Evolutionary conservation across 2,113 vertebrate species (phyloP).

Genomic region (Elephantulus edwardii): DNA sequence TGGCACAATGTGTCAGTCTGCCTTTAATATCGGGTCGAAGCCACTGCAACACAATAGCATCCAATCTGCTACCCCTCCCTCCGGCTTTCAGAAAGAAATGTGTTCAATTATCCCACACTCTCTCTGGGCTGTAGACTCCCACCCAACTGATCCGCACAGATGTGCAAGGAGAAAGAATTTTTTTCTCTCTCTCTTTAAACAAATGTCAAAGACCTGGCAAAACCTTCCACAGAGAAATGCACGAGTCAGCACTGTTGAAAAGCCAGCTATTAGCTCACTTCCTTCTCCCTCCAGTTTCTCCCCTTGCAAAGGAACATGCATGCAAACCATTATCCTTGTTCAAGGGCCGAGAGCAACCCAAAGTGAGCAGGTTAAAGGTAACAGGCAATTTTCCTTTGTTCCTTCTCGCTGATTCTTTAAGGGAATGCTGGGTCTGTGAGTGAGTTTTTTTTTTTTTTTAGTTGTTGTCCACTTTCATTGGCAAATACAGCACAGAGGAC

Average conservation of each 20-base stretch:
- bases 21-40: background rate
- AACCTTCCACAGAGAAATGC: constrained; percentile 53
- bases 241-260: constrained; percentile 56
- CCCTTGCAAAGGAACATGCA: background rate
- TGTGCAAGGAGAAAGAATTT: constrained; percentile 56
- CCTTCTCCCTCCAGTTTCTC: background rate
- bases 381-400: background rate
- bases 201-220: constrained; percentile 41
- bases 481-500: constrained; percentile 99
- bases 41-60: background rate
- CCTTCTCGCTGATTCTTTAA: background rate
- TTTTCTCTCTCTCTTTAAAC: constrained; percentile 20
- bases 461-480: constrained; percentile 98
- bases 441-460: constrained; percentile 75
- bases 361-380: background rate
- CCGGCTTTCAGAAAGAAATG: constrained; percentile 32
- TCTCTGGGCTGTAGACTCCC: background rate
- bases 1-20: background rate
- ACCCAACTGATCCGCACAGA: constrained; percentile 59
- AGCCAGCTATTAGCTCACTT: constrained; percentile 33
- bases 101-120: constrained; percentile 3
- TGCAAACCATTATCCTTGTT: background rate
- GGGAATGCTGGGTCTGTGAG: background rate
- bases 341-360: background rate
- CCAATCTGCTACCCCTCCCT: background rate